These are phyloP conservation scores for Maconellicoccus hirsutus DNA, from an alignment of 1,140 invertebrate species.

Conservation along the genomic window DNA sequence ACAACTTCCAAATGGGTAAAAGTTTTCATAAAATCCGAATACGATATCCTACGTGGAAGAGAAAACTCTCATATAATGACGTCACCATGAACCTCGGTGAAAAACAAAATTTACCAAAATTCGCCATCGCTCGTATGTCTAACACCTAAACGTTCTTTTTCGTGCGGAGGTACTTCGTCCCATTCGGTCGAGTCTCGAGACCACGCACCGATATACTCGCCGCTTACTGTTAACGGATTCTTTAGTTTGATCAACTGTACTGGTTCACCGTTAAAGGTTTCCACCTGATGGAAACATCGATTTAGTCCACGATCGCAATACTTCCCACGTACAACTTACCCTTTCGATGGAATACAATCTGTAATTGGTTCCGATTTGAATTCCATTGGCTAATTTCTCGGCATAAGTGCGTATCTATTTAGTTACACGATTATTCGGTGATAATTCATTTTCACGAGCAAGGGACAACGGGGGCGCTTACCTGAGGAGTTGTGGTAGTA, in stretches of 20 bases:
- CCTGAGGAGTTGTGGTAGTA: slow-evolving; percentile 33
- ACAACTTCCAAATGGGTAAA: slow-evolving; percentile 77
- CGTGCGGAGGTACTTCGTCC: slow-evolving; percentile 57
- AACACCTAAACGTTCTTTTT: slow-evolving; percentile 56
- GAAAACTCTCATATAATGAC: neutral
- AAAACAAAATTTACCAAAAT: slow-evolving; percentile 51
- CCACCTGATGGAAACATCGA: slow-evolving; percentile 40
- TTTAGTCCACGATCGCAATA: too few relatives aligned
- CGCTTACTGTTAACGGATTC: slow-evolving; percentile 54
- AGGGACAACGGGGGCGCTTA: slow-evolving; percentile 1
- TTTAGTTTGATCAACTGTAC: slow-evolving; percentile 59
- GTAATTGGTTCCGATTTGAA: slow-evolving; percentile 67
- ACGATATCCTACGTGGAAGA: slow-evolving; percentile 51
- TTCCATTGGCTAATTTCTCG: slow-evolving; percentile 64
- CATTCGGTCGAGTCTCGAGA: slow-evolving; percentile 54
- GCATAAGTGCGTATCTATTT: slow-evolving; percentile 47
- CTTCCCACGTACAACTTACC: slow-evolving; percentile 39
- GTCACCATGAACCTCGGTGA: neutral
- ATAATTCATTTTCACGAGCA: too few relatives aligned
- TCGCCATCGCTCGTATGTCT: slow-evolving; percentile 58
- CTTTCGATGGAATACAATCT: slow-evolving; percentile 67
- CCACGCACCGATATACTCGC: slow-evolving; percentile 62
- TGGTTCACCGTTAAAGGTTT: slow-evolving; percentile 57
- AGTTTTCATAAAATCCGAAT: slow-evolving; percentile 68
- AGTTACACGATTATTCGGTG: too few relatives aligned